These are phyloP conservation scores for Chloropsis cyanopogon DNA, from an alignment of 2,113 vertebrate species.

Conservation along the genomic window DNA sequence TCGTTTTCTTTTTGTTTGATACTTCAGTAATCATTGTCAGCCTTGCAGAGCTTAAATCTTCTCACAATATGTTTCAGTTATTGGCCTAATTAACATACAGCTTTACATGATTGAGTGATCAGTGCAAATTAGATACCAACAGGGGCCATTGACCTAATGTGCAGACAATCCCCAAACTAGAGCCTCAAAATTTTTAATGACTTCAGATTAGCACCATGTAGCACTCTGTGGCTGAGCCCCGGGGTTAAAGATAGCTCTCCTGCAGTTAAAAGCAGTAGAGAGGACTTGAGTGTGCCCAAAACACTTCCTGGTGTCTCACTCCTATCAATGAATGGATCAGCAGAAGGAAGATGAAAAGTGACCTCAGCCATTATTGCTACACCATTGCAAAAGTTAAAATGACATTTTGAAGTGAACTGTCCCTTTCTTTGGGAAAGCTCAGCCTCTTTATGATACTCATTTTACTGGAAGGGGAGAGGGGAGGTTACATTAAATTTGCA, in stretches of 20 bases:
- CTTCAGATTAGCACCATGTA: neutral
- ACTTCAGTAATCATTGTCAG: neutral
- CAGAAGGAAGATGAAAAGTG: neutral
- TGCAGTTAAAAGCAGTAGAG: neutral
- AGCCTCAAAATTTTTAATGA: neutral
- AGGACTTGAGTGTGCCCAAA: neutral
- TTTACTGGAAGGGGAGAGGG: neutral
- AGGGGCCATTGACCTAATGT: neutral
- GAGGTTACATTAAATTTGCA: neutral
- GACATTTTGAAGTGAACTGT: neutral
- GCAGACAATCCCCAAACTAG: neutral
- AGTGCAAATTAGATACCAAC: neutral
- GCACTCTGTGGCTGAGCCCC: neutral
- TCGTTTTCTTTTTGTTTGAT: neutral
- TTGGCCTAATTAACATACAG: neutral
- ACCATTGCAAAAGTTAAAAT: conserved; percentile 5
- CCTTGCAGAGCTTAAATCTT: neutral
- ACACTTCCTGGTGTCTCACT: neutral
- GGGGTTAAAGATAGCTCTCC: neutral
- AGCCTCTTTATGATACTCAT: neutral
- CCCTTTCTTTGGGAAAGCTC: neutral
- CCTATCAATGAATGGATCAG: neutral
- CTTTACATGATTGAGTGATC: conserved; percentile 3
- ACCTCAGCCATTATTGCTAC: neutral
- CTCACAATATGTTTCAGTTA: neutral